Base-by-base conservation (phyloP, 1,140 invertebrate species). In the Saccostrea echinata region DNA sequence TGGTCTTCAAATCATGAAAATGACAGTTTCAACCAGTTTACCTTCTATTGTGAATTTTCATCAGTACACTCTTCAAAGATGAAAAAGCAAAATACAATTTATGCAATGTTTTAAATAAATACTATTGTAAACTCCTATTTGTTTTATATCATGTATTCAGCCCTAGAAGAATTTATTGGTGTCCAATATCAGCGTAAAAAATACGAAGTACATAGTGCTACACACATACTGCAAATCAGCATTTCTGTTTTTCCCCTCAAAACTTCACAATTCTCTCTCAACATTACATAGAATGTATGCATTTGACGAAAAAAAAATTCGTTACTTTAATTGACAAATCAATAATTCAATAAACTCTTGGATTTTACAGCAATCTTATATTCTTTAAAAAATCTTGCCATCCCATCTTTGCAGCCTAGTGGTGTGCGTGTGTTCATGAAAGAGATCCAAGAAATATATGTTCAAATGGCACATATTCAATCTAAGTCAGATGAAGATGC, bases 381-480 rank as follows among this genome's bases (percentile, higher is more conserved):
- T 43, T 43, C 43, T 43, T 9, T 43, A 4, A 43, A 43, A 43
- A 3, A 43, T 9, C 11, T 21, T 18, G 16, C 57, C 1, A 64
- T 64, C 57, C 57, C 57, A 9, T 64, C 57, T 21, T n/a, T 24
- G 24, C 8, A 64, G 21, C 57, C 9, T 4, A 64, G 24, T 24
- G 21, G 57, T n/a, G 24, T 30, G 27, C 12, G 8, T 64, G 27
- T 30, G 12, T 30, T 76, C 30, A 76, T 76, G 27, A 76, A 30
- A 30, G 68, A 76, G 68, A 76, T 76, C 68, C 16, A 16, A 4
- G 24, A 43, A 43, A 43, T 43, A n/a, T 64, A 64, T 64, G 57
- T 64, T 64, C 18, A 27, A 76, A 76, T 76, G 68, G 68, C 68
- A 76, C 68, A 76, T 16, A 30, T 76, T 76, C 27, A 30, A 13